A percentile compares a stretch with the other conserved stretches of the same genome.
These are phyloP conservation scores for Jacana jacana DNA, from an alignment of 2,113 vertebrate species.

Conservation along the genomic window DNA sequence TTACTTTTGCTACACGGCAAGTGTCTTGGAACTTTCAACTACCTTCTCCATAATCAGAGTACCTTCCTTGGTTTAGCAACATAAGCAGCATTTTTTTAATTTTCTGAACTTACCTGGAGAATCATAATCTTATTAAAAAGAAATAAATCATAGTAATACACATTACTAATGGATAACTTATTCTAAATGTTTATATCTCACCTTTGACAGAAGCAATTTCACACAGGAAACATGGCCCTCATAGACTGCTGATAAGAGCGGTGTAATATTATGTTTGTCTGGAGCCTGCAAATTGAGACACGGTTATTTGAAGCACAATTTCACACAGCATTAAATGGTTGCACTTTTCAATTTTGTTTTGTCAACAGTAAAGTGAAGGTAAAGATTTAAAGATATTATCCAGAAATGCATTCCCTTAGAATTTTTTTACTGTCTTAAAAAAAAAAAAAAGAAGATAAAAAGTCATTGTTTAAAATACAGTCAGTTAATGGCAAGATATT, in stretches of 20 bases:
- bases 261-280: slow-evolving; percentile 92
- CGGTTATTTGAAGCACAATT: background rate
- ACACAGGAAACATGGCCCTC: slow-evolving; percentile 89
- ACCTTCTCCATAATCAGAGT: background rate
- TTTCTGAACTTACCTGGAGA: background rate
- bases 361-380: background rate
- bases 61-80: background rate
- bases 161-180: background rate
- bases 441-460: too few species aligned
- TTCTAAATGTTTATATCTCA: slow-evolving; percentile 56
- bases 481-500: background rate
- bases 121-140: background rate
- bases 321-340: background rate
- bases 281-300: slow-evolving; percentile 79
- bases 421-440: too few species aligned
- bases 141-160: background rate
- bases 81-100: background rate
- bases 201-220: slow-evolving; percentile 94
- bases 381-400: background rate
- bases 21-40: background rate
- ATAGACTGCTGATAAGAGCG: slow-evolving; percentile 88
- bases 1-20: background rate
- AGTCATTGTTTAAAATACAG: background rate
- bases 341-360: background rate
- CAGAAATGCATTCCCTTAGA: background rate